Conservation (phyloP, 2,888 invertebrate genomes). For the Ophioninae sp. region DNA sequence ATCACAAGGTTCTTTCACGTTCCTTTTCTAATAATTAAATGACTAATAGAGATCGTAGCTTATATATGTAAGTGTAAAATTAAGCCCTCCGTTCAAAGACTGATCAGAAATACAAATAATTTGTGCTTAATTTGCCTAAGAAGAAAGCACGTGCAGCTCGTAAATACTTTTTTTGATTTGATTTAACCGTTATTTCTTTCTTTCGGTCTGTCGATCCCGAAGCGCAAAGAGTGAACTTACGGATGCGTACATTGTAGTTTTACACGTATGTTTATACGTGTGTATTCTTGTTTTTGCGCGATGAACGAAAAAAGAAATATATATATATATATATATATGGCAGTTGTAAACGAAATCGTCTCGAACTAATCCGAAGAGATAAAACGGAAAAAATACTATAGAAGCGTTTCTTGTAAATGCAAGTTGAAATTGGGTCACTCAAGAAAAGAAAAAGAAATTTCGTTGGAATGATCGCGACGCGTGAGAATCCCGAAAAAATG, state of each 20-base stretch:
- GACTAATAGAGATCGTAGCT: slow-evolving; percentile 60
- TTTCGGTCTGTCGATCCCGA: background rate
- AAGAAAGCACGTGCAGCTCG: slow-evolving; percentile 33
- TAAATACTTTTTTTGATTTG: slow-evolving; percentile 44
- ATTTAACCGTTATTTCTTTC: slow-evolving; percentile 17
- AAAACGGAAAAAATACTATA: slow-evolving; percentile 12
- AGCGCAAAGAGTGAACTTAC: background rate
- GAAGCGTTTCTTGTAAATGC: slow-evolving; percentile 47
- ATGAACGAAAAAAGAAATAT: slow-evolving; percentile 11
- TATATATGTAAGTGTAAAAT: slow-evolving; percentile 50
- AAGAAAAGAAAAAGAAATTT: slow-evolving; percentile 39
- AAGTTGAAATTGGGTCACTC: slow-evolving; percentile 43
- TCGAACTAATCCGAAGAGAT: too few species aligned
- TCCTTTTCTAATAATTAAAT: slow-evolving; percentile 51
- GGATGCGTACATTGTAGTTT: slow-evolving; percentile 7
- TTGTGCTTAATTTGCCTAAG: slow-evolving; percentile 34
- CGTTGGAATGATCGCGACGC: slow-evolving; percentile 61
- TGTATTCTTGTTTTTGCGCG: background rate
- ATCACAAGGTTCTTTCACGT: slow-evolving; percentile 49
- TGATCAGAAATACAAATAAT: slow-evolving; percentile 47
- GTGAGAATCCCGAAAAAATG: slow-evolving; percentile 57
- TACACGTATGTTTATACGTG: background rate
- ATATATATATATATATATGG: too few species aligned
- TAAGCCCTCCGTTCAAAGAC: slow-evolving; percentile 61
- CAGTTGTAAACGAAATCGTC: slow-evolving; percentile 17